Evolutionary conservation across 2,797 vertebrate genomes (phyloP).

Genomic region (Microctenopoma lineatum): DNA sequence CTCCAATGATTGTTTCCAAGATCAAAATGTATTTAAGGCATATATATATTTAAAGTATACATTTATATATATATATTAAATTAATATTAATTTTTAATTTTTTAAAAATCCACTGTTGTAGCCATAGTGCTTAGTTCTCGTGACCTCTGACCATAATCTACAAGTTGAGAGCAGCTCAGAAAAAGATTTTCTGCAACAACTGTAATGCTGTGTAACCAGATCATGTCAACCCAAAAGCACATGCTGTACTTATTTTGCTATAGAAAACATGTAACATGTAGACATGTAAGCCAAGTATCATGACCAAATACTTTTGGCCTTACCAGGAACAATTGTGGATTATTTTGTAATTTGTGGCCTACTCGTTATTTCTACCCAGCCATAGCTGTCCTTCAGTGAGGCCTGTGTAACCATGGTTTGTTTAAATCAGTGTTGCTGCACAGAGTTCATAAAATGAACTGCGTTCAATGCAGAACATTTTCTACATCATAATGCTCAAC

Average conservation of each 20-base stretch:
- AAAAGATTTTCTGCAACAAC: neutral
- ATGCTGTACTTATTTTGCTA: neutral
- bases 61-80: neutral
- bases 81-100: too few species aligned
- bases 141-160: neutral
- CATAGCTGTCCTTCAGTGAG: too few species aligned
- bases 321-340: too few species aligned
- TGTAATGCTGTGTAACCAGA: constrained; percentile 1
- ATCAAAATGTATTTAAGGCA: neutral
- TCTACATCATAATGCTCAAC: neutral
- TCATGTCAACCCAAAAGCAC: constrained; percentile 13
- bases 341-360: too few species aligned
- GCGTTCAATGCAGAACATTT: neutral
- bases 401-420: too few species aligned
- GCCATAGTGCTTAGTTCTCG: neutral
- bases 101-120: too few species aligned
- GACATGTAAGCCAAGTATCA: too few species aligned
- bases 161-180: too few species aligned
- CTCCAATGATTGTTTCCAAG: neutral
- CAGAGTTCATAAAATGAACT: neutral
- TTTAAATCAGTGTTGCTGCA: too few species aligned
- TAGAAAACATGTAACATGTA: too few species aligned
- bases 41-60: neutral
- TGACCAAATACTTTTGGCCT: too few species aligned
- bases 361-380: too few species aligned